Conservation (phyloP, 1,140 invertebrate species). For the Cydia fagiglandana region DNA sequence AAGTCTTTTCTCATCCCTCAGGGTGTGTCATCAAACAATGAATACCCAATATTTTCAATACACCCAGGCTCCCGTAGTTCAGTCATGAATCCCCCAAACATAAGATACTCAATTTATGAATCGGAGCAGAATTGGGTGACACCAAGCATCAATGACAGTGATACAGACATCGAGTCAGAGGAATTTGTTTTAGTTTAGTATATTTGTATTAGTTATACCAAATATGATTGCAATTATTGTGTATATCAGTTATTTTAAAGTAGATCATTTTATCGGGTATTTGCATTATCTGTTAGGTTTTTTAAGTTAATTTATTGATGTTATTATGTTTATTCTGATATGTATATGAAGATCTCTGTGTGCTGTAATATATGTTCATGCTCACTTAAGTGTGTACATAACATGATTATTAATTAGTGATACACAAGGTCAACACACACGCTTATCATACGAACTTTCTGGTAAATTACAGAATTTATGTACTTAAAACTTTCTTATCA, state of each 20-base stretch:
- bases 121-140: constrained; percentile 72
- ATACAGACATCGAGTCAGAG: constrained; percentile 85
- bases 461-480: neutral
- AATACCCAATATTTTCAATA: constrained; percentile 91
- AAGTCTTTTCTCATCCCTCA: constrained; percentile 81
- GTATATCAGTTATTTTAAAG: constrained; percentile 22
- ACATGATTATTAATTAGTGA: constrained; percentile 10
- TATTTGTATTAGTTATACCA: constrained; percentile 33
- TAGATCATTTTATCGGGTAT: constrained; percentile 23
- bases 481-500: constrained; percentile 19
- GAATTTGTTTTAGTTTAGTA: constrained; percentile 84
- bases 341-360: neutral
- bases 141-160: constrained; percentile 79
- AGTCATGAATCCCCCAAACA: constrained; percentile 78
- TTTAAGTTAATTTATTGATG: constrained; percentile 31
- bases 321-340: neutral
- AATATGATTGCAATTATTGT: constrained; percentile 31
- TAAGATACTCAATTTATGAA: constrained; percentile 79
- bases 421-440: constrained; percentile 12
- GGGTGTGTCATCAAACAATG: constrained; percentile 81
- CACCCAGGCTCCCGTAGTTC: constrained; percentile 84
- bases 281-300: constrained; percentile 1
- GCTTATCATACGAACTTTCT: constrained; percentile 11
- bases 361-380: neutral
- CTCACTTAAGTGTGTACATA: constrained; percentile 9